These are phyloP conservation scores for Mythimna albipuncta DNA, from an alignment of 2,888 invertebrate genomes.

Conservation along the genomic window DNA sequence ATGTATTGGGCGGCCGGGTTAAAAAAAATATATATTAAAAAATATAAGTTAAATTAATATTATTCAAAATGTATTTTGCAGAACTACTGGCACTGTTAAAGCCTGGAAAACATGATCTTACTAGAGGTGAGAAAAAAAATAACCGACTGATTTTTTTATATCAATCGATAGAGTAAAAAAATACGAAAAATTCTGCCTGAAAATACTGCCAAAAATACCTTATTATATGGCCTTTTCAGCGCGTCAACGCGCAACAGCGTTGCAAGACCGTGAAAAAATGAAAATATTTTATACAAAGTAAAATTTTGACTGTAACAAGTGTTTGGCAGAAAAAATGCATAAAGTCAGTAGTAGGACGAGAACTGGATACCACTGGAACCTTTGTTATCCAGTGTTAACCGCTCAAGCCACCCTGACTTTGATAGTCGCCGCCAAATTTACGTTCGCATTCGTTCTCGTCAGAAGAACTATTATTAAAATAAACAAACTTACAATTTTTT, in stretches of 20 bases:
- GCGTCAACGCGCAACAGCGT: not conserved
- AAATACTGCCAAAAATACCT: not conserved
- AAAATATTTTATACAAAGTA: not conserved
- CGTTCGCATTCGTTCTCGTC: not conserved
- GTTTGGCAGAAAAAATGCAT: not conserved
- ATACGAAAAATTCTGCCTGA: not conserved
- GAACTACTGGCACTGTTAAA: too few species aligned
- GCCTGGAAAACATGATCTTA: not conserved
- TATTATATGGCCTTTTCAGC: not conserved
- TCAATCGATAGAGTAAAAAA: not conserved
- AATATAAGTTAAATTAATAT: not conserved
- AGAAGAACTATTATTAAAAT: not conserved
- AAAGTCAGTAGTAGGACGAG: not conserved
- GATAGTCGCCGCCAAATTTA: not conserved
- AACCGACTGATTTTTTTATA: not conserved
- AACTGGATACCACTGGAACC: constrained; percentile 6
- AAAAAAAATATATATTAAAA: not conserved
- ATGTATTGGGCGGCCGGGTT: too few species aligned
- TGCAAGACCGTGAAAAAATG: not conserved
- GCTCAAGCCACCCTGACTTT: constrained; percentile 14
- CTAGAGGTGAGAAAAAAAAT: not conserved
- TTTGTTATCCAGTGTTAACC: not conserved
- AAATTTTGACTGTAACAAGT: not conserved
- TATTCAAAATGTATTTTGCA: not conserved
- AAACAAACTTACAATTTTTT: not conserved